Evolutionary conservation across 2,113 vertebrate genomes (phyloP), one percentile per base, ranked within the genome.

Genomic region (Macaca nemestrina): DNA sequence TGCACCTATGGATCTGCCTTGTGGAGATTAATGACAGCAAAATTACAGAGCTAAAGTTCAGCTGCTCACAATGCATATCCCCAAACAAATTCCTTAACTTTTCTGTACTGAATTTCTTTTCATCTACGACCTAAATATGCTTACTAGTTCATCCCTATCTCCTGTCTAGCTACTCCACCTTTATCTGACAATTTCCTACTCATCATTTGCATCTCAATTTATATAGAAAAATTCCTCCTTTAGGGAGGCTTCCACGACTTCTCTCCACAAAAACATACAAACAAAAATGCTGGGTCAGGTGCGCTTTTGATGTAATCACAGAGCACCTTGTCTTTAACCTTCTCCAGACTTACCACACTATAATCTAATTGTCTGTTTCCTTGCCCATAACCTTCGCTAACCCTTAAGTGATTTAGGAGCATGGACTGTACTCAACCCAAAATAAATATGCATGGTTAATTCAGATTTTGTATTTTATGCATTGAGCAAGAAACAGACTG

Each of bases 391-490:
- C 68, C 16, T 68, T 50, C 30, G 32, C 30, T 92, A 81, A 79
- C n/a, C 27, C 67, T 43, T 64, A 45, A 80, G 20, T 64, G 84
- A 93, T 84, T 72, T 76, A 82, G 93, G n/a, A 94, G 61, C 14
- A 57, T 20, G 48, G 35, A 68, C 43, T 93, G 7, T 38, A 48
- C 61, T 30, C 35, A 67, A 81, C 12, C n/a, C 38, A 9, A 88
- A 96, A 90, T 85, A 92, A 88, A 89, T 45, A 16, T 27, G 40
- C 64, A 43, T 12, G 12, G 55, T 59, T 75, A 80, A 94, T 11
- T 89, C 78, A 88, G 23, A 70, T 61, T 67, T 64, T 84, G 11
- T 8, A 52, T 59, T 82, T 95, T 94, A 79, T 88, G 95, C 68
- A 30, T 48, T 93, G 38, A 40, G 68, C 43, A 93, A 89, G 59